A percentile compares a stretch with the other conserved stretches of the same genome.
phyloP scores from a whole-genome alignment of 2,113 vertebrate species.

The Spea bombifrons region DNA sequence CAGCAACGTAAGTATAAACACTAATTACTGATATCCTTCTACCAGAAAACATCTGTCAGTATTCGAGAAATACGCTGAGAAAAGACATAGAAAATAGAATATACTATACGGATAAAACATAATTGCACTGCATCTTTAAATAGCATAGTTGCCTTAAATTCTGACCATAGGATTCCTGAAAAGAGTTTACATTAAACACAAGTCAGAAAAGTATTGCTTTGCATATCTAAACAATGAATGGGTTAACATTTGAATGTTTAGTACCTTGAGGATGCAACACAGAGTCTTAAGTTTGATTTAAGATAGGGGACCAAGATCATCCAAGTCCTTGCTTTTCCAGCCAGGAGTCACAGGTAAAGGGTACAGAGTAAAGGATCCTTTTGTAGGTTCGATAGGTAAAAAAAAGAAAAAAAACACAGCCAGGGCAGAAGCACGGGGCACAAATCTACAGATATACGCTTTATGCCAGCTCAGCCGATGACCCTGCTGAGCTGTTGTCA shows the following conservation, averaged over 20 bases:
- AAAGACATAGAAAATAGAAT: background rate
- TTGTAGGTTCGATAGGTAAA: background rate
- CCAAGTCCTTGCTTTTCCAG: background rate
- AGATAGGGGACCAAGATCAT: background rate
- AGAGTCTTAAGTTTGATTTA: background rate
- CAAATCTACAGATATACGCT: background rate
- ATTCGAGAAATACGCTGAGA: background rate
- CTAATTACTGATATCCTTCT: background rate
- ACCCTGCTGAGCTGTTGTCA: slow-evolving; percentile 43
- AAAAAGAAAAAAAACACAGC: background rate
- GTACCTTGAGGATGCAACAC: slow-evolving; percentile 23
- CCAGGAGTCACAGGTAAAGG: background rate
- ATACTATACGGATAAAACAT: background rate
- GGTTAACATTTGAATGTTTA: background rate
- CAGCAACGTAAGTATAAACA: background rate
- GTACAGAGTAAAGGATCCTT: background rate
- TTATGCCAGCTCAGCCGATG: slow-evolving; percentile 40
- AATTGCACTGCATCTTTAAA: background rate
- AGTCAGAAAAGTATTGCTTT: background rate
- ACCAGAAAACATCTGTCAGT: background rate
- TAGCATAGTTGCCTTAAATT: background rate
- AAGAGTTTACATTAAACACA: background rate
- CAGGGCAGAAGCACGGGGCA: background rate
- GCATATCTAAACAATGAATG: background rate
- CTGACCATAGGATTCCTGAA: background rate